These are phyloP conservation scores for Drosophila pseudoananassae DNA, from an alignment of 1,140 invertebrate species.

Conservation along the genomic window DNA sequence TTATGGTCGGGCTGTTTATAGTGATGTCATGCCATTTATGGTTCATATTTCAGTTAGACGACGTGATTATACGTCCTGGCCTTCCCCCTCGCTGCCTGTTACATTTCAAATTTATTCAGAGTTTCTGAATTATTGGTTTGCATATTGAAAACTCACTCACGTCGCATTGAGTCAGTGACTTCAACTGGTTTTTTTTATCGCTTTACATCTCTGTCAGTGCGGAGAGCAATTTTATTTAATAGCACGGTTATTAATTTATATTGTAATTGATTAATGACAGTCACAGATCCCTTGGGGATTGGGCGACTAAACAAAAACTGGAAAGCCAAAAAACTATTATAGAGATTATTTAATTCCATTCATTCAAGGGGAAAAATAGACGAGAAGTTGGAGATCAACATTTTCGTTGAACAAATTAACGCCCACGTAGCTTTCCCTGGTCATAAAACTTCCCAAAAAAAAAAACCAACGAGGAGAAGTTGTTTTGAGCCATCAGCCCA, in stretches of 20 bases:
- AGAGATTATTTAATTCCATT: too few species aligned
- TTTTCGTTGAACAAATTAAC: constrained; percentile 31
- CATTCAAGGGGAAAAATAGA: not conserved
- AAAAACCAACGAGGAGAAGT: constrained; percentile 10
- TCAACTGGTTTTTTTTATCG: constrained; percentile 33
- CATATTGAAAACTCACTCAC: constrained; percentile 69
- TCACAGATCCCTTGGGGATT: constrained; percentile 10
- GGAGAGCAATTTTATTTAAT: constrained; percentile 39
- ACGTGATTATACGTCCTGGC: constrained; percentile 48
- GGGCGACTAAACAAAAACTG: not conserved
- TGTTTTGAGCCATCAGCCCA: constrained; percentile 9
- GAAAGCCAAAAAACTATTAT: too few species aligned
- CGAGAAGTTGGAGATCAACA: not conserved
- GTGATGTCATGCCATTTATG: constrained; percentile 80
- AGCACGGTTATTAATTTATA: constrained; percentile 32
- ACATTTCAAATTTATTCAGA: constrained; percentile 49
- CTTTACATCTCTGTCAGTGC: constrained; percentile 28
- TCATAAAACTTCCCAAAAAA: not conserved
- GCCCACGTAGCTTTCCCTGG: constrained; percentile 39
- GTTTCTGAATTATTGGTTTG: constrained; percentile 38
- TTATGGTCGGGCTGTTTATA: constrained; percentile 73
- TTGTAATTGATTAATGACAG: constrained; percentile 41
- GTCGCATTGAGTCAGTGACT: constrained; percentile 53
- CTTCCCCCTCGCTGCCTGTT: constrained; percentile 5
- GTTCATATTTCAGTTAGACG: constrained; percentile 79